Base-by-base conservation (phyloP, 2,797 vertebrate species). In the Melanotaenia trifasciata region DNA sequence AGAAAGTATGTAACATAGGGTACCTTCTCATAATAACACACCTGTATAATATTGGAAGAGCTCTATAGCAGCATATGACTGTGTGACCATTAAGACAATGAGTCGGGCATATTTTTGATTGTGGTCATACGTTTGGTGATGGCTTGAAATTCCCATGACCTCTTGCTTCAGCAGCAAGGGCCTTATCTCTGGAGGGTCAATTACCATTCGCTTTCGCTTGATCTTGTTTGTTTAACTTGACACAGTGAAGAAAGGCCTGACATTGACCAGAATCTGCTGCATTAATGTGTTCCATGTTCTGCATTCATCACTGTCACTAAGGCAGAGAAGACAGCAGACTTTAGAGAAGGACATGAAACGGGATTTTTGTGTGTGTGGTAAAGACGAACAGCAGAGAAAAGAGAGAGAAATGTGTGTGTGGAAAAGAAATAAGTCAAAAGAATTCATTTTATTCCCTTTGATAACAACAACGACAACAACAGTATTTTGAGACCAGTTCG, bases 181-280 rank as follows among this genome's bases (percentile, higher is more conserved):
- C 93, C 92, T 95, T 95, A 96, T 98, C 96, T 97, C 95, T 75
- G 92, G 94, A 96, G 96, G 96, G 95, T 96, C 96, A 96, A 96
- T 98, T 97, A 98, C 95, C 95, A 96, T 97, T 94, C 95, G 89
- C 95, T 95, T 90, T 95, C 91, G 94, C 94, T 96, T 96, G 94
- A 96, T 98, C 96, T 97, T 99, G 96, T 99, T 99, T 98, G 97
- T 99, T 98, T 97, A 98, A 97, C 95, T 97, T 97, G 97, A 99
- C 97, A 97, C 94, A 90, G 95, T 95, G 96, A 96, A 96, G 96
- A 98, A 98, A 98, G 95, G 95, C 94, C 95, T 96, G 96, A 96
- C 97, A 98, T 93, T 96, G 97, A 98, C 96, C 96, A 96, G 96
- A 96, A 96, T 96, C 95, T 90, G 94, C 93, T 93, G 96, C 96